Evolutionary conservation across 2,888 invertebrate species (phyloP).

Genomic region (Lycaena phlaeas): DNA sequence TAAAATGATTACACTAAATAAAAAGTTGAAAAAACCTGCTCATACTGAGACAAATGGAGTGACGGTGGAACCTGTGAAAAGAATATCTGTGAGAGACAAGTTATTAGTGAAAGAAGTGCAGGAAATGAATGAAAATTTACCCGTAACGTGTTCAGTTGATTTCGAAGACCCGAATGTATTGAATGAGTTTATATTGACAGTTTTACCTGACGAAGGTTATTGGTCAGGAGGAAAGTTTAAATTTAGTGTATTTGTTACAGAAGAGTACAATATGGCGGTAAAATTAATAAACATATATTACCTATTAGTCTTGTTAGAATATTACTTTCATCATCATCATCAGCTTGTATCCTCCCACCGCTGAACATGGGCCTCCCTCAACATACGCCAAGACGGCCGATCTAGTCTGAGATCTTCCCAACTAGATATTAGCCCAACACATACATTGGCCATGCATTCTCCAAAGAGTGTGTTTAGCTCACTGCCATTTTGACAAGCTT

Average conservation of each 20-base stretch:
- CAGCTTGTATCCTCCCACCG: too few species aligned
- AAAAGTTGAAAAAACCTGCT: constrained; percentile 77
- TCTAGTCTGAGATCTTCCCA: too few species aligned
- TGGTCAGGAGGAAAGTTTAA: constrained; percentile 91
- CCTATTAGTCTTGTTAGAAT: not conserved
- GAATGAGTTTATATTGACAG: constrained; percentile 83
- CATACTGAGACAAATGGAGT: constrained; percentile 58
- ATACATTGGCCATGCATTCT: too few species aligned
- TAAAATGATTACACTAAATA: constrained; percentile 81
- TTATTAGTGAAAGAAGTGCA: constrained; percentile 85
- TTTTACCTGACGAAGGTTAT: constrained; percentile 89
- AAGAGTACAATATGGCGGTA: constrained; percentile 97
- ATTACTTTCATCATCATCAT: too few species aligned
- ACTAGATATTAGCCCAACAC: too few species aligned
- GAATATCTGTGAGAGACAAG: constrained; percentile 85
- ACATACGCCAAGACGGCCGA: too few species aligned
- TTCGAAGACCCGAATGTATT: constrained; percentile 89
- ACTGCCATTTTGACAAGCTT: too few species aligned
- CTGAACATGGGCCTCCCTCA: too few species aligned
- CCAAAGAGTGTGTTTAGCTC: too few species aligned
- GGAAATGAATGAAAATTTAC: constrained; percentile 90
- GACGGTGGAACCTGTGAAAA: constrained; percentile 50
- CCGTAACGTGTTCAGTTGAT: constrained; percentile 82
- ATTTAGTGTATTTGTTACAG: constrained; percentile 89
- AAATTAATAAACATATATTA: constrained; percentile 33